Evolutionary conservation across 37 sponge, comb jelly and placozoan species (phyloP).

Genomic region (Bolinopsis microptera): DNA sequence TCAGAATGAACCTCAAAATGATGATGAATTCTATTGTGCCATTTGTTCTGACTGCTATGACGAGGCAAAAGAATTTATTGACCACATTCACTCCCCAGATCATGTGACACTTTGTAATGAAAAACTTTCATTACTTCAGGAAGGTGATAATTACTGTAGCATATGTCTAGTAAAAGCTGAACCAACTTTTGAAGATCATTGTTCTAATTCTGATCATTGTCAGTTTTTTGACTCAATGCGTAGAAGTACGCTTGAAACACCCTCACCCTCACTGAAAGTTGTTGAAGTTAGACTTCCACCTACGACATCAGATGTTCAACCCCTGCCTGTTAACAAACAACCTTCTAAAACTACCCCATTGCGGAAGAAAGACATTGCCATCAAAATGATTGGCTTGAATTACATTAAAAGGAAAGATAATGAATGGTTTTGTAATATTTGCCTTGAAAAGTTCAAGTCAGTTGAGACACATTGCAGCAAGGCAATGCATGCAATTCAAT

Average conservation of each 20-base stretch:
- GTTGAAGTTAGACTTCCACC: background rate
- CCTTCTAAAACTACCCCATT: background rate
- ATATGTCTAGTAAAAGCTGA: background rate
- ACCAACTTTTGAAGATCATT: background rate
- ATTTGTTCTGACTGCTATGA: background rate
- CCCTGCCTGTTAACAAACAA: no score
- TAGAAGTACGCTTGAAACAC: background rate
- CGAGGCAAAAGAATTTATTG: background rate
- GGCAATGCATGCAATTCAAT: background rate
- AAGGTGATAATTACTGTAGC: constrained; percentile 9
- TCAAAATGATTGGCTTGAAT: background rate
- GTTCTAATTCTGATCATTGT: background rate
- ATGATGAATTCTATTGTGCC: background rate
- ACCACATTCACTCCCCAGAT: background rate
- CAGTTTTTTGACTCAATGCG: background rate
- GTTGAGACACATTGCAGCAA: background rate
- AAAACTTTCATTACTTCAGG: background rate
- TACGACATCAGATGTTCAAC: no score
- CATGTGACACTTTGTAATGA: background rate
- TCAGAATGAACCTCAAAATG: background rate
- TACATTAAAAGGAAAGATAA: background rate
- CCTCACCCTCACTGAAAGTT: background rate
- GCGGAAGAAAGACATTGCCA: background rate
- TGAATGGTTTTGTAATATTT: constrained; percentile 31
- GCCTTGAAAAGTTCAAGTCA: constrained; percentile 3